These are phyloP conservation scores for Papilio polytes DNA, from an alignment of 1,140 invertebrate genomes.

Conservation along the genomic window DNA sequence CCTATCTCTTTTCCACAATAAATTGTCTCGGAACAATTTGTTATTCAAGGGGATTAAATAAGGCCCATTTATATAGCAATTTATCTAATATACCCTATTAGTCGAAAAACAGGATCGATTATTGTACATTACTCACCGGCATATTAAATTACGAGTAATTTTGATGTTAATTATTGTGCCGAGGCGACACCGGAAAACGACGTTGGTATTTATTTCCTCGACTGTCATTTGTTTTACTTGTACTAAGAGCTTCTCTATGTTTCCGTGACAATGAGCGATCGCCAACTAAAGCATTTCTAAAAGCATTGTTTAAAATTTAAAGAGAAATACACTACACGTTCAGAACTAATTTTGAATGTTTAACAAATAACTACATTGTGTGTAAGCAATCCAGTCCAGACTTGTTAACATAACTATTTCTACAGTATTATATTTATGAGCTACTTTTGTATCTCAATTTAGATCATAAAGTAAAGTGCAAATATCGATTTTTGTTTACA, in stretches of 20 bases:
- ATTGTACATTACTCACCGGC: conserved; percentile 43
- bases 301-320: conserved; percentile 16
- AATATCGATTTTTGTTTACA: conserved; percentile 8
- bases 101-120: conserved; percentile 45
- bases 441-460: conserved; percentile 13
- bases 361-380: background rate
- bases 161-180: conserved; percentile 6
- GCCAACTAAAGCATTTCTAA: background rate
- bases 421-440: background rate
- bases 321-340: background rate
- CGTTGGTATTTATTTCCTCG: background rate
- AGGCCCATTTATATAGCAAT: conserved; percentile 52
- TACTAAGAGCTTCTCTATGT: conserved; percentile 43
- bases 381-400: background rate
- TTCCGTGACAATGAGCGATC: conserved; percentile 4
- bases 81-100: conserved; percentile 53
- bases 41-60: conserved; percentile 52
- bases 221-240: conserved; percentile 50
- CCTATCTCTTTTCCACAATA: conserved; percentile 43
- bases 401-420: background rate
- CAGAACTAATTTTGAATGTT: background rate
- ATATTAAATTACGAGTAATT: conserved; percentile 35
- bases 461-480: conserved; percentile 6
- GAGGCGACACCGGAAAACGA: background rate
- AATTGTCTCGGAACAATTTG: conserved; percentile 46